These are phyloP conservation scores for Cerastoderma edule DNA, from an alignment of 2,888 invertebrate species.

Conservation along the genomic window DNA sequence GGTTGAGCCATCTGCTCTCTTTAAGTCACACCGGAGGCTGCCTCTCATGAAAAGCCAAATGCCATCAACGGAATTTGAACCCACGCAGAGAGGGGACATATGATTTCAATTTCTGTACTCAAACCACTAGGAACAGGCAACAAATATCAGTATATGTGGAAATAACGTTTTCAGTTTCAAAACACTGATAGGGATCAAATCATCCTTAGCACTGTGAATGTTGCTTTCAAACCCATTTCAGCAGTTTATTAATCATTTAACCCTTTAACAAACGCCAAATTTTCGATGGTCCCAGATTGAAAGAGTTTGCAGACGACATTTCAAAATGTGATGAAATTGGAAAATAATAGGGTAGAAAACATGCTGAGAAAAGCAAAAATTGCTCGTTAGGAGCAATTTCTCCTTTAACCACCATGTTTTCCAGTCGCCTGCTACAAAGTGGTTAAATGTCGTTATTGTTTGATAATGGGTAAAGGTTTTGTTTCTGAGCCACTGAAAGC, in stretches of 20 bases:
- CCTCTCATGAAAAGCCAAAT: too few species aligned
- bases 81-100: too few species aligned
- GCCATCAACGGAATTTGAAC: too few species aligned
- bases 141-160: too few species aligned
- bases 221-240: background rate
- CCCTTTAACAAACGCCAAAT: background rate
- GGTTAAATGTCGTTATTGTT: background rate
- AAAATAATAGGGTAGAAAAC: background rate
- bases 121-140: too few species aligned
- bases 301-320: too few species aligned
- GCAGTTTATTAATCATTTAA: background rate
- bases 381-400: background rate
- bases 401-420: background rate
- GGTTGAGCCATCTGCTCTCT: too few species aligned
- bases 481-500: background rate
- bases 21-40: too few species aligned
- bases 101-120: too few species aligned
- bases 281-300: too few species aligned
- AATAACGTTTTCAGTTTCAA: too few species aligned
- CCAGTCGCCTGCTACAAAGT: background rate
- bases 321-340: background rate
- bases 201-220: background rate
- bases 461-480: background rate
- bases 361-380: background rate
- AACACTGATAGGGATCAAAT: background rate